These are phyloP conservation scores for Notarius quadriscutis DNA, from an alignment of 2,113 vertebrate genomes.

Conservation along the genomic window DNA sequence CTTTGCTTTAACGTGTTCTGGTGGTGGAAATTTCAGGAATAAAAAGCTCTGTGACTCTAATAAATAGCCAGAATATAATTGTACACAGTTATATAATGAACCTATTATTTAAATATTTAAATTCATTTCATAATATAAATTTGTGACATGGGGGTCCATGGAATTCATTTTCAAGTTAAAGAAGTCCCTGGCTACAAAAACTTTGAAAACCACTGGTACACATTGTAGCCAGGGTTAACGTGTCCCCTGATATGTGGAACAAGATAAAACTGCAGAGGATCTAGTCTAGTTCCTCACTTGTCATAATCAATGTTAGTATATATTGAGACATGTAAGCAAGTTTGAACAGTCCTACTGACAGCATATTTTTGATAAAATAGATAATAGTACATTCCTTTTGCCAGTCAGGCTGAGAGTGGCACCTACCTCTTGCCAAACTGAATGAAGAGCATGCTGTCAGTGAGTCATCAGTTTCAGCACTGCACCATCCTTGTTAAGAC, in stretches of 20 bases:
- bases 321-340: conserved; percentile 59
- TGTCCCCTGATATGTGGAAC: conserved; percentile 57
- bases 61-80: background rate
- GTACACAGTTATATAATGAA: background rate
- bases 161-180: background rate
- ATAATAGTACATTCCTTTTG: background rate
- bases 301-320: conserved; percentile 62
- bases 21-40: background rate
- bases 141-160: background rate
- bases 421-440: background rate
- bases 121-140: conserved; percentile 7
- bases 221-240: conserved; percentile 44
- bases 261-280: conserved; percentile 36
- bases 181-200: background rate
- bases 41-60: background rate
- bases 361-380: conserved; percentile 49
- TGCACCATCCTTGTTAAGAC: conserved; percentile 22
- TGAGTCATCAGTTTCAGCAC: conserved; percentile 14
- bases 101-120: background rate
- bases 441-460: conserved; percentile 23
- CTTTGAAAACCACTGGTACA: background rate
- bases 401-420: conserved; percentile 11
- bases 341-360: conserved; percentile 49
- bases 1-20: background rate
- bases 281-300: conserved; percentile 51